Conservation (phyloP, 2,888 invertebrate species). For the Gymnosoma rotundatum region DNA sequence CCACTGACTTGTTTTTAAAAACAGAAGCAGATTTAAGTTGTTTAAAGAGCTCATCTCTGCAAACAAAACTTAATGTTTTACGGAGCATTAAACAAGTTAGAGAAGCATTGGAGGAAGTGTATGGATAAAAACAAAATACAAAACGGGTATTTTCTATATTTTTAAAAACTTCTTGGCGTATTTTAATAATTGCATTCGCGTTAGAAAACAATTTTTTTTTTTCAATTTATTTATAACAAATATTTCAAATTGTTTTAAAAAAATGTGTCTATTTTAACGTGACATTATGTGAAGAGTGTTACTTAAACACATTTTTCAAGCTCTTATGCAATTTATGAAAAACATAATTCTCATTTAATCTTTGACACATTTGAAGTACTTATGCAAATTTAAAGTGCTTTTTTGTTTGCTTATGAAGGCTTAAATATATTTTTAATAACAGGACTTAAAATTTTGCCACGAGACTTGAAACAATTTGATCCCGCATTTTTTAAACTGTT, state of each 20-base stretch:
- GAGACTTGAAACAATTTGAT: constrained; percentile 58
- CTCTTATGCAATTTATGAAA: neutral
- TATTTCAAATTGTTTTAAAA: neutral
- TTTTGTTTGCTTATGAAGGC: neutral
- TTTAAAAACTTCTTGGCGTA: too few species aligned
- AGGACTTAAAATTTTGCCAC: constrained; percentile 76
- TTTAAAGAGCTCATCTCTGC: too few species aligned
- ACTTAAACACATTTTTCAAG: neutral
- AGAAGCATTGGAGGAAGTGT: too few species aligned
- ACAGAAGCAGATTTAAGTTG: too few species aligned
- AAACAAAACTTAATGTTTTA: too few species aligned
- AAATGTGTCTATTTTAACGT: neutral
- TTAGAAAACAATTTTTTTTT: neutral
- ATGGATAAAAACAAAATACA: too few species aligned
- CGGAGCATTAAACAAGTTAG: too few species aligned
- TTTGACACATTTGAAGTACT: constrained; percentile 1
- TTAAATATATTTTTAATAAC: neutral
- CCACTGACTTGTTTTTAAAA: too few species aligned
- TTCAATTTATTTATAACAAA: neutral
- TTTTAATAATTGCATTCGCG: too few species aligned
- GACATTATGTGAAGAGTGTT: neutral
- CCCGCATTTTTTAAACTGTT: constrained; percentile 42
- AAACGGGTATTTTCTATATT: too few species aligned
- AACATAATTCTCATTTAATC: neutral
- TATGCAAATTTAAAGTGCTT: neutral